Percentiles rank a stretch among this genome's conserved stretches.
phyloP scores from a whole-genome alignment of 2,888 invertebrate species.

The Atethmia centrago region DNA sequence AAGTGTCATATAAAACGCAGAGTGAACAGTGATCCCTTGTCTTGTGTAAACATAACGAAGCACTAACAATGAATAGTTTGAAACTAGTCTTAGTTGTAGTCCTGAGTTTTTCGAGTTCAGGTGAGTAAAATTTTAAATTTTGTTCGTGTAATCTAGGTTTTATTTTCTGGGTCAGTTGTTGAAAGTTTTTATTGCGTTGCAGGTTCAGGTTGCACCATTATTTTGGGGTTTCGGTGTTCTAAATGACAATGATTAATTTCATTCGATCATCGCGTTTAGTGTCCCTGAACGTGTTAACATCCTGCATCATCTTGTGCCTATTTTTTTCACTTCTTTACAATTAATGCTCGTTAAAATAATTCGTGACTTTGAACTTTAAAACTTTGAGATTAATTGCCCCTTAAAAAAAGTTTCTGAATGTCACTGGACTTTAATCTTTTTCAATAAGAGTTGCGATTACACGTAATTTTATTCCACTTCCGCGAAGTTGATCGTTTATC shows the following conservation, averaged over 20 bases:
- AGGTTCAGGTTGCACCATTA: not conserved
- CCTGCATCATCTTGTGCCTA: not conserved
- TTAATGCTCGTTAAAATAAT: not conserved
- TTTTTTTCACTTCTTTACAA: not conserved
- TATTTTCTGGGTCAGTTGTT: not conserved
- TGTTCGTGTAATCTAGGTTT: not conserved
- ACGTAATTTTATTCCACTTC: not conserved
- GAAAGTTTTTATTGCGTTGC: not conserved
- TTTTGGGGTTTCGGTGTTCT: not conserved
- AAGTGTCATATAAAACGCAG: conserved; percentile 49
- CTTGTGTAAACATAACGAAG: conserved; percentile 22
- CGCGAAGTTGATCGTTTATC: not conserved
- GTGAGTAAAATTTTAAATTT: conserved; percentile 42
- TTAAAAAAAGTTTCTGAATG: not conserved
- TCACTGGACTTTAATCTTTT: not conserved
- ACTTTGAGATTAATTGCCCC: not conserved
- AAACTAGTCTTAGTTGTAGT: conserved; percentile 28
- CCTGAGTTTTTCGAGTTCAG: conserved; percentile 41
- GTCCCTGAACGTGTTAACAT: not conserved
- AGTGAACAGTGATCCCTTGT: conserved; percentile 27
- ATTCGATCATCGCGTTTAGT: not conserved
- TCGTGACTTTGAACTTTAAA: too few species aligned
- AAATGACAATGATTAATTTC: not conserved
- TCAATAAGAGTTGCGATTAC: not conserved
- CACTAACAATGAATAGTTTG: conserved; percentile 41